Percentiles rank a stretch among this genome's conserved stretches.
phyloP scores from a whole-genome alignment of 2,113 vertebrate genomes.

The Motacilla tschutschensis region DNA sequence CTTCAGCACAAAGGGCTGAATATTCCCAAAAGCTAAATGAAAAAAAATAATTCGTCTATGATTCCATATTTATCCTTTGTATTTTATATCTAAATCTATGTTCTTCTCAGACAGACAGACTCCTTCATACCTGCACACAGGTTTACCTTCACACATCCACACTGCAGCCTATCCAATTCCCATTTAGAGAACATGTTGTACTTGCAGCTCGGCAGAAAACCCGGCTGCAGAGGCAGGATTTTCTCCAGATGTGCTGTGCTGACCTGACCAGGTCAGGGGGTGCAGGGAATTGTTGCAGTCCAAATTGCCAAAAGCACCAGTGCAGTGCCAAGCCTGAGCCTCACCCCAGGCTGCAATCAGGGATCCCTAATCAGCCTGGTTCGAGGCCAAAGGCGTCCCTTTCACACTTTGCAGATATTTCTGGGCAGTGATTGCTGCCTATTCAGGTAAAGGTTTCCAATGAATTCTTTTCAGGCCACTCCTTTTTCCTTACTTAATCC shows the following conservation, averaged over 20 bases:
- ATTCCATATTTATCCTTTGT: not conserved
- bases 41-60: not conserved
- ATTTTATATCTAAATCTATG: not conserved
- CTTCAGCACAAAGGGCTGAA: not conserved
- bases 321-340: not conserved
- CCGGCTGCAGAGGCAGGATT: not conserved
- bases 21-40: not conserved
- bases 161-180: not conserved
- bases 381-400: not conserved
- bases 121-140: not conserved
- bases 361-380: not conserved
- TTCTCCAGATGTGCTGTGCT: not conserved
- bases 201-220: not conserved
- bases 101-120: not conserved
- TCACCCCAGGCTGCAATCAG: not conserved
- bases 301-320: rapidly evolving
- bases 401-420: not conserved
- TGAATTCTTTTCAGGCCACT: not conserved
- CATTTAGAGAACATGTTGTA: not conserved
- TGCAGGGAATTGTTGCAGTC: not conserved
- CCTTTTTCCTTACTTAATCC: not conserved
- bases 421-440: not conserved
- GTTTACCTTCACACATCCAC: not conserved
- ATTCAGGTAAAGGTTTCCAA: not conserved
- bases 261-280: not conserved